These are phyloP conservation scores for Phasia obesa DNA, from an alignment of 2,888 invertebrate species.

Conservation along the genomic window DNA sequence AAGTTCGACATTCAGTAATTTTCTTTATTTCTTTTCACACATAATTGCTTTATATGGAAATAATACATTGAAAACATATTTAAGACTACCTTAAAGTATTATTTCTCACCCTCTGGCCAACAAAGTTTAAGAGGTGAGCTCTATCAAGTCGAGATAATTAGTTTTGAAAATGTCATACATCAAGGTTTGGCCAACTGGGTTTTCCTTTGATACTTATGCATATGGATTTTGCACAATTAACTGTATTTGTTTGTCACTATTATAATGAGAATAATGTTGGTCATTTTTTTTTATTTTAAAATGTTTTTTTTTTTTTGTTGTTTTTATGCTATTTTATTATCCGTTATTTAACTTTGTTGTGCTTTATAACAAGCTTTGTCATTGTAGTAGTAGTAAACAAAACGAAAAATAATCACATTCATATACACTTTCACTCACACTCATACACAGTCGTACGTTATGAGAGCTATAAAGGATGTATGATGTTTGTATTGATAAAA, in stretches of 20 bases:
- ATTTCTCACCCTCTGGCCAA: too few relatives aligned
- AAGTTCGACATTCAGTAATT: too few relatives aligned
- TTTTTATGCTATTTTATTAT: slow-evolving; percentile 14
- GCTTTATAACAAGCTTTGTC: slow-evolving; percentile 15
- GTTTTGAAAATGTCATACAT: not conserved
- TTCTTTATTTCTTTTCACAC: too few relatives aligned
- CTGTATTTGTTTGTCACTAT: slow-evolving; percentile 60
- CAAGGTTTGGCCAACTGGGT: not conserved
- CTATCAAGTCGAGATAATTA: too few relatives aligned
- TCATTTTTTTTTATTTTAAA: slow-evolving; percentile 55
- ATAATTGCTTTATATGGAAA: too few relatives aligned
- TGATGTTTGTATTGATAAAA: not conserved
- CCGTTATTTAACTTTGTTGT: slow-evolving; percentile 33
- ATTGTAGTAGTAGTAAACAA: slow-evolving; percentile 49
- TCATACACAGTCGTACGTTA: not conserved
- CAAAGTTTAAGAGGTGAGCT: too few relatives aligned
- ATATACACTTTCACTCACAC: slow-evolving; percentile 18
- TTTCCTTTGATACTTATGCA: slow-evolving; percentile 1
- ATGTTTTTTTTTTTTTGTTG: not conserved
- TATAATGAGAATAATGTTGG: slow-evolving; percentile 52
- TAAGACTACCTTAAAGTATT: too few relatives aligned
- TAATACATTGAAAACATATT: too few relatives aligned
- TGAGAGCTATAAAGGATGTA: not conserved
- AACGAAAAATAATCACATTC: slow-evolving; percentile 24
- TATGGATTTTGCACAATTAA: slow-evolving; percentile 58